Conservation (phyloP, 2,113 vertebrate genomes). For the Eudyptes chrysolophus region DNA sequence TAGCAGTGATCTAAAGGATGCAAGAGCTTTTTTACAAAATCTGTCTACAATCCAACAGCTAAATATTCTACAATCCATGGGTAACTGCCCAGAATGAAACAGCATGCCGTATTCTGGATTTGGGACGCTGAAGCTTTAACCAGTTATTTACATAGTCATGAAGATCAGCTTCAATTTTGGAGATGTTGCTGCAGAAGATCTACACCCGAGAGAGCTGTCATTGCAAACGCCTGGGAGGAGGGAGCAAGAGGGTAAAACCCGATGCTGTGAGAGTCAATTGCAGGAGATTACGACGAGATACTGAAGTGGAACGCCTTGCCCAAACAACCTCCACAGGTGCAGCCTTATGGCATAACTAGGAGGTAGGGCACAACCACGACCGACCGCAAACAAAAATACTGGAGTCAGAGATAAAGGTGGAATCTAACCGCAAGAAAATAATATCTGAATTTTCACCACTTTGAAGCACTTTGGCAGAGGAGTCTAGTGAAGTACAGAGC, state of each 20-base stretch:
- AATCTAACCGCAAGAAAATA: not conserved
- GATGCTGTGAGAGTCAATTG: accelerated
- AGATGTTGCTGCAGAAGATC: not conserved
- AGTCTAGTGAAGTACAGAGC: not conserved
- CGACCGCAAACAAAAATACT: not conserved
- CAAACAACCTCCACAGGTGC: not conserved
- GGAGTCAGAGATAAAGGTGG: not conserved
- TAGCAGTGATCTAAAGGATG: not conserved
- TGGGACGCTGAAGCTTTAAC: not conserved
- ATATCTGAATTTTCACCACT: not conserved
- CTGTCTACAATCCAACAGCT: not conserved
- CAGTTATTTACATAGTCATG: not conserved
- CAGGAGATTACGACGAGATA: not conserved
- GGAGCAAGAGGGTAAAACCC: not conserved
- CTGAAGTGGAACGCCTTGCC: not conserved
- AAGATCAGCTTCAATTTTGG: not conserved
- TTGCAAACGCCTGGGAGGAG: not conserved
- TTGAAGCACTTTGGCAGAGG: not conserved
- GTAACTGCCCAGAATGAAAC: not conserved
- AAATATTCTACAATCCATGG: not conserved
- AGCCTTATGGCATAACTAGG: not conserved
- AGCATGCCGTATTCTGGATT: not conserved
- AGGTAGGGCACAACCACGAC: not conserved
- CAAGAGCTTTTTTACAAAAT: not conserved
- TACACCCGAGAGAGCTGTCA: not conserved